phyloP scores from a whole-genome alignment of 64 coral and sea anemone genomes.

The Cladopsammia gracilis region DNA sequence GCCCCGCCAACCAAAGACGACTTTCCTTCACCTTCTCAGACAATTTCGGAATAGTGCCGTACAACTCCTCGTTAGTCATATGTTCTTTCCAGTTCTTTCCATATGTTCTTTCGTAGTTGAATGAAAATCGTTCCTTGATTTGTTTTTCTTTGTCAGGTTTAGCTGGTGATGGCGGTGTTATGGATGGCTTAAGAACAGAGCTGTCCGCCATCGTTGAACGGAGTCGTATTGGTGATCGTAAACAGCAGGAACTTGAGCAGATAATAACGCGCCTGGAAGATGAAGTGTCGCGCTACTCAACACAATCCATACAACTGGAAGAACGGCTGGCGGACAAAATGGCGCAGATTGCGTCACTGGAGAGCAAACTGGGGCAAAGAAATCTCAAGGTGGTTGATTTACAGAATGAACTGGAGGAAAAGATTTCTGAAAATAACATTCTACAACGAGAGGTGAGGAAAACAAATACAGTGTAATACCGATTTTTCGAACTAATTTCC shows the following conservation, averaged over 20 bases:
- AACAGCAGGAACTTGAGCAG: conserved; percentile 95
- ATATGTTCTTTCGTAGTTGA: too few relatives aligned
- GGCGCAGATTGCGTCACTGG: conserved; percentile 82
- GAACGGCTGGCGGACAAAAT: conserved; percentile 93
- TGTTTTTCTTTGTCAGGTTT: conserved; percentile 57
- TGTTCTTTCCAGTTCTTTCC: too few relatives aligned
- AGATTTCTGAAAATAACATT: conserved; percentile 70
- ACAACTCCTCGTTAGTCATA: too few relatives aligned
- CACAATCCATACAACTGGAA: conserved; percentile 92
- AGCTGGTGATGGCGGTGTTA: conserved; percentile 85
- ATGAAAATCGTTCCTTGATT: too few relatives aligned
- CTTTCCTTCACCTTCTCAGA: too few relatives aligned
- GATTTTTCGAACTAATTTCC: too few relatives aligned
- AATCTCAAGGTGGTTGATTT: conserved; percentile 94
- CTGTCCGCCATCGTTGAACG: conserved; percentile 94
- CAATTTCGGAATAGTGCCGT: too few relatives aligned
- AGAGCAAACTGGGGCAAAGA: conserved; percentile 89
- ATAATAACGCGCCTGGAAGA: conserved; percentile 90
- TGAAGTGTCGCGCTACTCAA: conserved; percentile 82
- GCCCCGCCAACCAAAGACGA: too few relatives aligned
- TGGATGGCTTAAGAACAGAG: conserved; percentile 92
- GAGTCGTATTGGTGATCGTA: conserved; percentile 97
- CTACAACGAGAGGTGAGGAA: conserved; percentile 88
- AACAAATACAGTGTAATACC: not conserved
- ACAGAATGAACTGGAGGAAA: conserved; percentile 84